These are phyloP conservation scores for Tinamus major DNA, from an alignment of 2,797 vertebrate species.

Conservation along the genomic window DNA sequence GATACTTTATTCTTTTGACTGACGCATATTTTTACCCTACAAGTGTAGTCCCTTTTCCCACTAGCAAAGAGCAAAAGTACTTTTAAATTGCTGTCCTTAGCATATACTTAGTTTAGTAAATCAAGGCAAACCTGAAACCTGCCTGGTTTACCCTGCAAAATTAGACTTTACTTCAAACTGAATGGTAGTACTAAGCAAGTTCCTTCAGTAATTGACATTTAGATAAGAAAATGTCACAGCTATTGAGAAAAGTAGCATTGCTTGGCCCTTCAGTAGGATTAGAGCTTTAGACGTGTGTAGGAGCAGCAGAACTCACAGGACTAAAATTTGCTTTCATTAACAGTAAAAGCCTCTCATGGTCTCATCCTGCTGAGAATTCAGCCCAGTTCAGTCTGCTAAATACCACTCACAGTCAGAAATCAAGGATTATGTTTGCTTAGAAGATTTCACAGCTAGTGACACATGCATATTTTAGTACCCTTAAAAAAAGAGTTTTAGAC, in stretches of 20 bases:
- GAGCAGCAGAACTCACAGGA: not conserved
- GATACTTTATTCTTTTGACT: not conserved
- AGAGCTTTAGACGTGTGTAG: not conserved
- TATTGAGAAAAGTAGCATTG: not conserved
- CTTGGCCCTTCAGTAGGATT: not conserved
- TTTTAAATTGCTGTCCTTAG: not conserved
- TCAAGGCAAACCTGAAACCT: not conserved
- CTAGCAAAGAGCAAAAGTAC: not conserved
- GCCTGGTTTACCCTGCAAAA: not conserved
- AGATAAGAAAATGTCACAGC: conserved; percentile 28
- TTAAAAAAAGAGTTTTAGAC: not conserved
- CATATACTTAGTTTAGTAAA: not conserved
- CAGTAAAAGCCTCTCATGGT: conserved; percentile 10
- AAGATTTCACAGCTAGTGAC: not conserved
- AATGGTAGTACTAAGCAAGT: not conserved
- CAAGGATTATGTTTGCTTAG: not conserved
- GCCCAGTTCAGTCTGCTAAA: conserved; percentile 8
- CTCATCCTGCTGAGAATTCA: conserved; percentile 30
- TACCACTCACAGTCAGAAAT: conserved; percentile 12
- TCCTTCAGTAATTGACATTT: not conserved
- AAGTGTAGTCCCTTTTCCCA: not conserved
- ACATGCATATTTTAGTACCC: not conserved
- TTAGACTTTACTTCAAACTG: not conserved
- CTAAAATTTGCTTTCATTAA: conserved; percentile 17
- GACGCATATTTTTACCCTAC: not conserved